A percentile compares a stretch with the other conserved stretches of the same genome.
Conservation (phyloP, 2,888 invertebrate genomes). For the Crocallis elinguaria region DNA sequence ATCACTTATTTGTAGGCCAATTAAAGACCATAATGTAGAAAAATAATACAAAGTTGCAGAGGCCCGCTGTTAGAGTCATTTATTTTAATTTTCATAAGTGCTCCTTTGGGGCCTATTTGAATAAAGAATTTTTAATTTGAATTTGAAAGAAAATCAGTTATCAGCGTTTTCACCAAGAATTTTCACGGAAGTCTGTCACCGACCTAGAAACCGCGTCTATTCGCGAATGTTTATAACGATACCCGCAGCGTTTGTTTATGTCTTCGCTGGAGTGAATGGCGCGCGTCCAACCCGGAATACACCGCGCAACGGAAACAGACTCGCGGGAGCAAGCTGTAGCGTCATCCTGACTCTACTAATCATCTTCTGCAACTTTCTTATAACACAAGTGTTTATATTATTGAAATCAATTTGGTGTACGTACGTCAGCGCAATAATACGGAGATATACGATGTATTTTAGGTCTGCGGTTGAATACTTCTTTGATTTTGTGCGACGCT, state of each 20-base stretch:
- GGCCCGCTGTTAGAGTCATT: no score
- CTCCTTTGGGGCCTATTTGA: neutral
- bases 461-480: no score
- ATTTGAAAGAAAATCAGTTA: neutral
- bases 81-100: no score
- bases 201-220: conserved; percentile 8
- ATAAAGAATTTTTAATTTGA: neutral
- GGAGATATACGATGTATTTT: no score
- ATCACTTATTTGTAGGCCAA: no score
- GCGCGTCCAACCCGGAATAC: conserved; percentile 48
- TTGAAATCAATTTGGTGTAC: no score
- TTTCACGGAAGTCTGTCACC: neutral
- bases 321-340: conserved; percentile 1
- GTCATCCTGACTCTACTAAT: conserved; percentile 7
- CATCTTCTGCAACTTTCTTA: neutral
- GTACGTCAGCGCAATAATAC: no score
- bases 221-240: conserved; percentile 27
- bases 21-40: no score
- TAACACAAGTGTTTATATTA: neutral
- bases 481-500: no score
- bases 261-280: conserved; percentile 35
- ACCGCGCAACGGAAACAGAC: conserved; percentile 6
- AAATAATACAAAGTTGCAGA: no score
- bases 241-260: conserved; percentile 29
- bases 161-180: neutral